Evolutionary conservation across 1,140 invertebrate species (phyloP).

Genomic region (Drosophila nannoptera): DNA sequence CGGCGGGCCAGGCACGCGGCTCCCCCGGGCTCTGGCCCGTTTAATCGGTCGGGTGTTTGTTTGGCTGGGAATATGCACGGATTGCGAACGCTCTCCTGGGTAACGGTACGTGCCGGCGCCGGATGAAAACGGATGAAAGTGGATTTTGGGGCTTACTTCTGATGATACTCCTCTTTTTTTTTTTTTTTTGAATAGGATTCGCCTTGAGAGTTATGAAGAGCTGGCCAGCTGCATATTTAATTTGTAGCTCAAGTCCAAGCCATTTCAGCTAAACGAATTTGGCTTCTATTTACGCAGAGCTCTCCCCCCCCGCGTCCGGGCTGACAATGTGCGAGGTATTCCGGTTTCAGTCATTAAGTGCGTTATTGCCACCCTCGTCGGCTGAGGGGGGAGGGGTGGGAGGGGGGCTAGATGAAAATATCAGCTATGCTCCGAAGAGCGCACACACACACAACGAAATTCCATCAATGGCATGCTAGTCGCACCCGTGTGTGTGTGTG

Average conservation of each 20-base stretch:
- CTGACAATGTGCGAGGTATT: constrained; percentile 2
- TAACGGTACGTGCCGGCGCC: constrained; percentile 38
- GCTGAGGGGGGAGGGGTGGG: neutral
- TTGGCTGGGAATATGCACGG: constrained; percentile 33
- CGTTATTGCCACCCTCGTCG: constrained; percentile 13
- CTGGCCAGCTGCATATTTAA: neutral
- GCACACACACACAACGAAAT: constrained; percentile 35
- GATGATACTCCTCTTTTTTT: too few relatives aligned
- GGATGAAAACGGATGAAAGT: constrained; percentile 26
- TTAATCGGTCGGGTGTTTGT: constrained; percentile 10
- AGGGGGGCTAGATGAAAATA: constrained; percentile 30
- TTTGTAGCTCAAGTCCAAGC: neutral
- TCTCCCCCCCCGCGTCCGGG: neutral
- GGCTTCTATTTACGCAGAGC: too few relatives aligned
- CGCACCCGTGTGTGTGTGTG: constrained; percentile 33
- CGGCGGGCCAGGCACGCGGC: too few relatives aligned
- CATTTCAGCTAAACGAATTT: neutral
- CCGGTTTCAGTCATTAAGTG: constrained; percentile 48
- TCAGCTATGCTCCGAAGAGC: constrained; percentile 28
- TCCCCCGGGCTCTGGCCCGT: constrained; percentile 15
- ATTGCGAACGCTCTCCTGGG: constrained; percentile 71
- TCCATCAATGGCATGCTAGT: constrained; percentile 59
- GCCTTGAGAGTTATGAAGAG: too few relatives aligned
- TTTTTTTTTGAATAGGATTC: too few relatives aligned
- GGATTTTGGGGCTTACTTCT: constrained; percentile 1